Evolutionary conservation across 2,888 invertebrate genomes (phyloP).

Genomic region (Melipona bicolor): DNA sequence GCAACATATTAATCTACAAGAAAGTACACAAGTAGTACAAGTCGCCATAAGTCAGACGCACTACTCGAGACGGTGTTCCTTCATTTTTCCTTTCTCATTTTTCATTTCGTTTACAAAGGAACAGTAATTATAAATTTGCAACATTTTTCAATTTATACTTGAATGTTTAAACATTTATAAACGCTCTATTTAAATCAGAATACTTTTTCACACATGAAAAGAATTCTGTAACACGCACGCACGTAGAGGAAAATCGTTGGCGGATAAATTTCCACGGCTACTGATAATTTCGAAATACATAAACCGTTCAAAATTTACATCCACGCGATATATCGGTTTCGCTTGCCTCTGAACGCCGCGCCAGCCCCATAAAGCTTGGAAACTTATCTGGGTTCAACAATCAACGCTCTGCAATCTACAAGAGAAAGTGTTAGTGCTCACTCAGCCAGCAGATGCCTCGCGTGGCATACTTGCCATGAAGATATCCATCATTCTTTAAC

Average conservation of each 20-base stretch:
- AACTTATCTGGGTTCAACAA: not conserved
- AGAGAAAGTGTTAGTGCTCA: slow-evolving; percentile 5
- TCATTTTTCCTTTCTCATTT: not conserved
- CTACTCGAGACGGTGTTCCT: not conserved
- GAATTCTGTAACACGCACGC: not conserved
- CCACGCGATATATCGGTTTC: not conserved
- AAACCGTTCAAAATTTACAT: not conserved
- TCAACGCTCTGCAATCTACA: slow-evolving; percentile 1
- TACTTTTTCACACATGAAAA: not conserved
- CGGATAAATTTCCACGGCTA: not conserved
- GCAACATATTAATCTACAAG: not conserved
- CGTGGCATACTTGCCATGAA: not conserved
- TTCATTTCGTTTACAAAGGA: not conserved
- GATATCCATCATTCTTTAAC: not conserved
- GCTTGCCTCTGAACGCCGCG: not conserved
- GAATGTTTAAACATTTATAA: not conserved
- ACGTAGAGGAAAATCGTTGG: too few relatives aligned
- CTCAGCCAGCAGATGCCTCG: not conserved
- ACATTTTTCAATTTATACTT: not conserved
- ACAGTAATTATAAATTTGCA: not conserved
- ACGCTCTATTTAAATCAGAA: not conserved
- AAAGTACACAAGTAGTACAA: not conserved
- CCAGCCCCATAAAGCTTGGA: not conserved
- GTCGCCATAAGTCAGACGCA: not conserved
- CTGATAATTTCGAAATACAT: not conserved